Evolutionary conservation across 2,888 invertebrate species (phyloP).

Genomic region (Platynereis dumerilii): DNA sequence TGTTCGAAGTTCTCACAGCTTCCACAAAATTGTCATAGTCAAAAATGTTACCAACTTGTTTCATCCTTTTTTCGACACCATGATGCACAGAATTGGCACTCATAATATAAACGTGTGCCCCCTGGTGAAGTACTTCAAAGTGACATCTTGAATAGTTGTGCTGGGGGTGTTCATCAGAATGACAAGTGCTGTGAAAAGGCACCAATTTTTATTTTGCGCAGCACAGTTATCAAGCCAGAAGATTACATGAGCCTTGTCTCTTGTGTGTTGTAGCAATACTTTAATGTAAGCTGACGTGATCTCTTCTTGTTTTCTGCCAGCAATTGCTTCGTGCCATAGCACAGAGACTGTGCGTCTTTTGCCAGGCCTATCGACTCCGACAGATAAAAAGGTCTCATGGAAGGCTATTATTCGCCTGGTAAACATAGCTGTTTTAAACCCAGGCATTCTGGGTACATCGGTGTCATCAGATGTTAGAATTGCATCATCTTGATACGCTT

Average conservation of each 20-base stretch:
- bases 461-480: neutral
- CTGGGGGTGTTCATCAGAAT: constrained; percentile 9
- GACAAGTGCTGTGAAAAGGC: constrained; percentile 19
- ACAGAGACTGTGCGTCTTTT: too few relatives aligned
- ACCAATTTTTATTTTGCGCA: constrained; percentile 35
- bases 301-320: too few relatives aligned
- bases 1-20: too few relatives aligned
- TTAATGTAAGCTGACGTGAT: too few relatives aligned
- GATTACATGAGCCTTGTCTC: constrained; percentile 24
- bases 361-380: constrained; percentile 9
- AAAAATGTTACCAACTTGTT: too few relatives aligned
- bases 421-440: too few relatives aligned
- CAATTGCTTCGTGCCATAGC: too few relatives aligned
- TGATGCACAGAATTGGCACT: constrained; percentile 30
- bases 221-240: constrained; percentile 34
- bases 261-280: neutral
- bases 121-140: constrained; percentile 27
- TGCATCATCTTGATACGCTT: too few relatives aligned
- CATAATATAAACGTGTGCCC: constrained; percentile 31
- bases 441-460: constrained; percentile 20
- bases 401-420: too few relatives aligned
- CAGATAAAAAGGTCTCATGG: too few relatives aligned
- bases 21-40: too few relatives aligned
- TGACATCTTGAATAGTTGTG: neutral
- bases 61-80: constrained; percentile 27